These are phyloP conservation scores for Ophion costatus DNA, from an alignment of 2,888 invertebrate genomes.

Conservation along the genomic window DNA sequence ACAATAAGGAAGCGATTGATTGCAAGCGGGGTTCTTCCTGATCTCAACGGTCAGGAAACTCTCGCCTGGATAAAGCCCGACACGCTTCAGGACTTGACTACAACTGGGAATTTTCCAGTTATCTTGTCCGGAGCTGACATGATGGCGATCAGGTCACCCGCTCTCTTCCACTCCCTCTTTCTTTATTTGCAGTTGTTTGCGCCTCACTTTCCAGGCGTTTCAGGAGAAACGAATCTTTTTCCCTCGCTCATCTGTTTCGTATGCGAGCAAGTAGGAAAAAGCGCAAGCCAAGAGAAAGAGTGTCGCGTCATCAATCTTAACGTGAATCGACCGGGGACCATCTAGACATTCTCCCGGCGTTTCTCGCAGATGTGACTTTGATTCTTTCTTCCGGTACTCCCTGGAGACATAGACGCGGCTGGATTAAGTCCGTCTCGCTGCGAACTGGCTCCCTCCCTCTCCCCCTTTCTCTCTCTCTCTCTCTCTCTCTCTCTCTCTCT, in stretches of 20 bases:
- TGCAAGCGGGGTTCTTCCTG: conserved; percentile 51
- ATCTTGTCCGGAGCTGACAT: conserved; percentile 63
- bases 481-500: too few relatives aligned
- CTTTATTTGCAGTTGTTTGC: conserved; percentile 49
- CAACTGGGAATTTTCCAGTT: conserved; percentile 61
- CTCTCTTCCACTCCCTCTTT: conserved; percentile 32
- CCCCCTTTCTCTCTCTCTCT: too few relatives aligned
- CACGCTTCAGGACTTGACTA: conserved; percentile 56
- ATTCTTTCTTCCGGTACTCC: conserved; percentile 79
- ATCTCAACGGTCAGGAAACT: conserved; percentile 65
- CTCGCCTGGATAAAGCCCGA: conserved; percentile 69
- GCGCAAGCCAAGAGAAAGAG: conserved; percentile 62
- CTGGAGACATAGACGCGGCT: conserved; percentile 77
- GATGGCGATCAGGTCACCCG: conserved; percentile 67
- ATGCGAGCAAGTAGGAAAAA: conserved; percentile 60
- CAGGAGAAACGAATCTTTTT: conserved; percentile 31
- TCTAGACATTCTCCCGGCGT: conserved; percentile 75
- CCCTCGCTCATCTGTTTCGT: conserved; percentile 51
- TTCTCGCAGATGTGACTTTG: conserved; percentile 83
- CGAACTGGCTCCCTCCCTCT: conserved; percentile 4
- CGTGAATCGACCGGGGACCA: conserved; percentile 75
- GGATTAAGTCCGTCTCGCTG: conserved; percentile 78
- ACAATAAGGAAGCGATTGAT: conserved; percentile 9
- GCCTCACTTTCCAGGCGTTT: conserved; percentile 36
- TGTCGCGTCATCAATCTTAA: conserved; percentile 81